phyloP scores from a whole-genome alignment of 2,888 invertebrate species.

The Polyommatus icarus region DNA sequence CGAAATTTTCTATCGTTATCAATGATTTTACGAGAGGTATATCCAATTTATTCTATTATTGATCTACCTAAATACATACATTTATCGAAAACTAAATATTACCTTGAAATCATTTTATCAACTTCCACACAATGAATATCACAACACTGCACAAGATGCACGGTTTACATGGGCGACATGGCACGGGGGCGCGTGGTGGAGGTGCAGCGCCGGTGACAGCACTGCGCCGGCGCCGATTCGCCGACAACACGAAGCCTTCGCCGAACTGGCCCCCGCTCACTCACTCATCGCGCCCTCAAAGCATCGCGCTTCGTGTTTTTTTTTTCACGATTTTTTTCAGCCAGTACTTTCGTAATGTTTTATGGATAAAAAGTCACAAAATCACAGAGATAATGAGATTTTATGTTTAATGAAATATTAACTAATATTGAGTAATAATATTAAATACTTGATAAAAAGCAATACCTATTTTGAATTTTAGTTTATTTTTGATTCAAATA shows the following conservation, averaged over 20 bases:
- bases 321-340: background rate
- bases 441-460: too few species aligned
- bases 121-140: slow-evolving; percentile 32
- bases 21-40: too few species aligned
- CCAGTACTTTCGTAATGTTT: background rate
- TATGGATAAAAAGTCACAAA: background rate
- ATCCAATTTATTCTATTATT: background rate
- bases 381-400: background rate
- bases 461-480: too few species aligned
- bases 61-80: too few species aligned
- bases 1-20: too few species aligned
- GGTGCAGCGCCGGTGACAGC: slow-evolving; percentile 55
- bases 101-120: slow-evolving; percentile 60
- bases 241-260: slow-evolving; percentile 58
- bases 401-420: background rate
- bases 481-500: too few species aligned
- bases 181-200: slow-evolving; percentile 53
- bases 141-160: slow-evolving; percentile 38
- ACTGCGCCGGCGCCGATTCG: slow-evolving; percentile 52
- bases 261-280: slow-evolving; percentile 43
- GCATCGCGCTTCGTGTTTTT: slow-evolving; percentile 26
- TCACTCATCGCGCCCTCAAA: slow-evolving; percentile 29
- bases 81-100: slow-evolving; percentile 44
- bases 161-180: slow-evolving; percentile 35
- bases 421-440: too few species aligned